Base-by-base conservation (phyloP, 2,888 invertebrate genomes). In the Hylaea fasciaria region DNA sequence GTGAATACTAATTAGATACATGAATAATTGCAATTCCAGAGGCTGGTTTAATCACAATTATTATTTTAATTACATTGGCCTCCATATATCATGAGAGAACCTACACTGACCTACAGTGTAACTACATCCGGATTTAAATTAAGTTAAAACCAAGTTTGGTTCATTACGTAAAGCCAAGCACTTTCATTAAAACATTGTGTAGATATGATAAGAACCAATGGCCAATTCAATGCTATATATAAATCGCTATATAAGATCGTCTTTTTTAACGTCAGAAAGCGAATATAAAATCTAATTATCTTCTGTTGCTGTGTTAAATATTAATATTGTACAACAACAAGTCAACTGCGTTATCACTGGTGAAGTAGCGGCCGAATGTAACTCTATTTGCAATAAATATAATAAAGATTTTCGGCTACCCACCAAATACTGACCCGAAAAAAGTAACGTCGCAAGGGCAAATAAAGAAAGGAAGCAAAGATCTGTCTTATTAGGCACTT, bases 1-100 rank as follows among this genome's bases (percentile, higher is more conserved):
- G 70, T 71, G 86, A 86, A 87, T 87, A 84, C 85, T 86, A 86
- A 89, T 85, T 83, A 76, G 73, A 76, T 68, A 68, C 79, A 78
- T 72, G 71, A 75, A 74, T 32, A 32, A 41, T 41, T 41, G 41
- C n/a, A 41, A 41, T 39, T 40, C n/a, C 13, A 41, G 14, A 14
- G 32, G 9, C 32, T 29, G 12, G 13, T 22, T 22, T 46, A 46
- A 13, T 32, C 32, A 32, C 32, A 46, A 29, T 46, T 46, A 29
- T 46, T 46, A 29, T 13, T 44, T 22, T 44, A 62, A 69, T 67
- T 64, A 64, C 64, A 54, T 16, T n/a, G 66, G 58, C 35, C 64
- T 58, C 64, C 57, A 10, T 32, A 32, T 32, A 32, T 32, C 32
- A 32, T 32, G 54, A 62, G 57, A 52, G 50, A 17, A 51, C 46